Conservation (phyloP, 2,888 invertebrate genomes). For the Drosophila testacea region DNA sequence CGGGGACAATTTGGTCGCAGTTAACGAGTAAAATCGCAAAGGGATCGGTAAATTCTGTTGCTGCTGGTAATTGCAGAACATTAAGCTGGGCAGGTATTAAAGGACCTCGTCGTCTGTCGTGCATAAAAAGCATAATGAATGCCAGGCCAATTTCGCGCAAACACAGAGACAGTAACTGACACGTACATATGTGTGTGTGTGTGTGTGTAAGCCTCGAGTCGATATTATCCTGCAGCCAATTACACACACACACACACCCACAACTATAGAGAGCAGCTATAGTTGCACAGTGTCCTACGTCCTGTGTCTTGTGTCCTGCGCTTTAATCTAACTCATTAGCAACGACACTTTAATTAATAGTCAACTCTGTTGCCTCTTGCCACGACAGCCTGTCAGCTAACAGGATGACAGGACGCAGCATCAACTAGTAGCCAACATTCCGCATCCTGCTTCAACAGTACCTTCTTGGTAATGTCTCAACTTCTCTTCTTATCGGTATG, state of each 20-base stretch:
- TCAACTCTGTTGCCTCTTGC: conserved; percentile 14
- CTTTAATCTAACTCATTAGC: conserved; percentile 77
- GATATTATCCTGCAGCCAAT: conserved; percentile 63
- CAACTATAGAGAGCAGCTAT: not conserved
- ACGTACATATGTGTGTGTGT: not conserved
- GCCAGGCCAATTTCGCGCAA: conserved; percentile 25
- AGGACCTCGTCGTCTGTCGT: conserved; percentile 31
- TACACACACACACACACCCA: conserved; percentile 36
- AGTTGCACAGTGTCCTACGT: not conserved
- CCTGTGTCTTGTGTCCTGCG: conserved; percentile 13
- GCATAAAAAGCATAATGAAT: conserved; percentile 59
- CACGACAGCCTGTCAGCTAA: conserved; percentile 23
- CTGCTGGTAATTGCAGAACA: conserved; percentile 40
- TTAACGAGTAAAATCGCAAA: conserved; percentile 10
- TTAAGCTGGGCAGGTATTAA: conserved; percentile 48
- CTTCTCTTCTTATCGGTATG: too few species aligned
- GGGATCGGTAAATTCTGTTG: conserved; percentile 21
- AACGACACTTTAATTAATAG: conserved; percentile 75
- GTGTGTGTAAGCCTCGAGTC: conserved; percentile 34
- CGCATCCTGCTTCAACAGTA: not conserved
- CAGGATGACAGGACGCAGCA: conserved; percentile 43
- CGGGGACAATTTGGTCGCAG: conserved; percentile 5
- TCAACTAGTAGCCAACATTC: conserved; percentile 10
- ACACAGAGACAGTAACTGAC: conserved; percentile 13
- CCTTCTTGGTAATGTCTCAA: too few species aligned